Conservation (phyloP, 2,797 vertebrate genomes). For the Gallinago stenura region DNA sequence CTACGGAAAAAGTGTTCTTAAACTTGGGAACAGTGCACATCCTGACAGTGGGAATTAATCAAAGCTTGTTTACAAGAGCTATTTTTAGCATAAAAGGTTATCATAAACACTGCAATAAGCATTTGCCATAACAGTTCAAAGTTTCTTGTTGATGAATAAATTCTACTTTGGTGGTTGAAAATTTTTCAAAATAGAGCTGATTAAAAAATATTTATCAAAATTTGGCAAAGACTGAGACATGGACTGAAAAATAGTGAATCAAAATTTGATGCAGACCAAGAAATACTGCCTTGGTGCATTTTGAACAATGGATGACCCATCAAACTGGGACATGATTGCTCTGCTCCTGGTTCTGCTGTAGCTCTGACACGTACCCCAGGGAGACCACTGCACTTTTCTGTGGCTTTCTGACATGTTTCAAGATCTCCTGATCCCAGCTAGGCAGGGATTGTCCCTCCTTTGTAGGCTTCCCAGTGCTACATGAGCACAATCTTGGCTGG, state of each 20-base stretch:
- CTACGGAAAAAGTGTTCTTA: slow-evolving; percentile 81
- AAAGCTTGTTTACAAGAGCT: slow-evolving; percentile 81
- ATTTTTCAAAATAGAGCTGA: not conserved
- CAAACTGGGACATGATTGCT: not conserved
- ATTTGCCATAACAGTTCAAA: slow-evolving; percentile 39
- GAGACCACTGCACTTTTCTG: not conserved
- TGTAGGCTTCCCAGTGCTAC: not conserved
- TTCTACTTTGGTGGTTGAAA: not conserved
- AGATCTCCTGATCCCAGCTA: not conserved
- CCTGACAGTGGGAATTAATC: slow-evolving; percentile 84
- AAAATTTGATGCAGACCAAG: not conserved
- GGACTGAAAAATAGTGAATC: not conserved
- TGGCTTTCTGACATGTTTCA: not conserved
- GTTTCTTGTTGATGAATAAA: slow-evolving; percentile 24
- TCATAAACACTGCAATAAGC: slow-evolving; percentile 60
- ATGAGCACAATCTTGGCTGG: not conserved
- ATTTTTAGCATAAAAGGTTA: slow-evolving; percentile 83
- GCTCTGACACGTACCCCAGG: not conserved
- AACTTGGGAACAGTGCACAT: slow-evolving; percentile 78
- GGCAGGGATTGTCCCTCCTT: not conserved
- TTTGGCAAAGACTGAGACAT: not conserved
- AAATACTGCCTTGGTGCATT: not conserved
- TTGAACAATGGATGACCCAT: not conserved
- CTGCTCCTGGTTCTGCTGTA: not conserved
- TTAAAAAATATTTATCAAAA: not conserved